Evolutionary conservation across 2,797 vertebrate species (phyloP).

Genomic region (Monodelphis domestica): DNA sequence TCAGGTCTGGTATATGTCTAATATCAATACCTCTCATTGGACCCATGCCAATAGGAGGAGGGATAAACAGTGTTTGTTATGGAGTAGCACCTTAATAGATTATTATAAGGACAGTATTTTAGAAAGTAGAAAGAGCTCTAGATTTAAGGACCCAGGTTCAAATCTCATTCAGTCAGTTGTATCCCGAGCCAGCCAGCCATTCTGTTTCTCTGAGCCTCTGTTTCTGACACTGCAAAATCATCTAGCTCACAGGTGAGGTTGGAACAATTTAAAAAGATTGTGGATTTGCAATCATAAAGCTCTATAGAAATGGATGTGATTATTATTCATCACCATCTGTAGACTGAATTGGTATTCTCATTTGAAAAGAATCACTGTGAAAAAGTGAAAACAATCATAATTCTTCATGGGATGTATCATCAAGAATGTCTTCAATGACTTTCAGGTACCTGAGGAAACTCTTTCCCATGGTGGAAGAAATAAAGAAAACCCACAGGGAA

Average conservation of each 20-base stretch:
- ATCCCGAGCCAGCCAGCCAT: not conserved
- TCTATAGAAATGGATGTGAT: not conserved
- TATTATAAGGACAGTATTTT: not conserved
- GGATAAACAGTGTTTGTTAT: not conserved
- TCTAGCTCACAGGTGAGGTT: not conserved
- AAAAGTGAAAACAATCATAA: not conserved
- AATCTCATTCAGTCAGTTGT: not conserved
- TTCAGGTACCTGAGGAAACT: not conserved
- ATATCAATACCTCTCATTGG: not conserved
- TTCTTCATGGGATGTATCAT: not conserved
- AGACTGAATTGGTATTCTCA: not conserved
- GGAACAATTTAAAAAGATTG: not conserved
- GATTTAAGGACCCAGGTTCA: not conserved
- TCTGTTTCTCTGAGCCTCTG: not conserved
- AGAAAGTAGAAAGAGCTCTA: not conserved
- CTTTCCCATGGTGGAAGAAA: not conserved
- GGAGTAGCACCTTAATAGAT: not conserved
- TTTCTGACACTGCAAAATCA: not conserved
- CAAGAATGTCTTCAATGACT: not conserved
- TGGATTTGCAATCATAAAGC: not conserved
- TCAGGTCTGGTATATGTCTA: not conserved
- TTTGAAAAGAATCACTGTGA: constrained; percentile 16
- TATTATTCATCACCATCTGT: not conserved
- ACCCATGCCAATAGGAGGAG: not conserved
- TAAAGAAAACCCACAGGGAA: not conserved